Percentiles rank a stretch among this genome's conserved stretches.
Conservation (phyloP, 2,113 vertebrate genomes). For the Crotalus tigris region DNA sequence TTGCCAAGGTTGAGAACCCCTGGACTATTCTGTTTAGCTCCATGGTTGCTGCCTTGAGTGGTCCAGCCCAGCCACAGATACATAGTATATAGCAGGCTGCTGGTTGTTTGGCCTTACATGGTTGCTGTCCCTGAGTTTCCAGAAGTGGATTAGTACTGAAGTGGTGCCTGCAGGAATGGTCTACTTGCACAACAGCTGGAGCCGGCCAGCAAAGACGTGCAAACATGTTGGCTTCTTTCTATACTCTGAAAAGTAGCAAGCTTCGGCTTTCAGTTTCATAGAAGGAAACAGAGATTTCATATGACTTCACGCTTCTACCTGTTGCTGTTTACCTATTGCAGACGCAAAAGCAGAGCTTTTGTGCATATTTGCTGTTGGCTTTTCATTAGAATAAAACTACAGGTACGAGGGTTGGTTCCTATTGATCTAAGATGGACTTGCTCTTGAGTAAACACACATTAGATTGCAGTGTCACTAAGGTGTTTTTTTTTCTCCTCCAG, state of each 20-base stretch:
- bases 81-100: neutral
- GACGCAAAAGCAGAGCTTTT: neutral
- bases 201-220: neutral
- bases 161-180: neutral
- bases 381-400: neutral
- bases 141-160: neutral
- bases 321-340: neutral
- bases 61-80: neutral
- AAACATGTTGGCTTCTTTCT: neutral
- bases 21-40: neutral
- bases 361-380: neutral
- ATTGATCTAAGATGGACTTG: neutral
- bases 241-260: neutral
- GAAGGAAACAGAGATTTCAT: neutral
- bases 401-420: neutral
- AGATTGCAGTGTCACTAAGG: neutral
- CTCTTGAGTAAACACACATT: neutral
- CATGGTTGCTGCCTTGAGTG: neutral
- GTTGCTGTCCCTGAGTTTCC: neutral
- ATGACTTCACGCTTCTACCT: neutral
- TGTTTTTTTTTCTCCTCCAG: neutral
- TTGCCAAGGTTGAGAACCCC: too few relatives aligned
- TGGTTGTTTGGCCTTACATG: neutral
- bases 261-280: neutral
- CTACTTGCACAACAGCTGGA: neutral